Conservation (phyloP, 2,113 vertebrate species). For the Macheiramphus alcinus region DNA sequence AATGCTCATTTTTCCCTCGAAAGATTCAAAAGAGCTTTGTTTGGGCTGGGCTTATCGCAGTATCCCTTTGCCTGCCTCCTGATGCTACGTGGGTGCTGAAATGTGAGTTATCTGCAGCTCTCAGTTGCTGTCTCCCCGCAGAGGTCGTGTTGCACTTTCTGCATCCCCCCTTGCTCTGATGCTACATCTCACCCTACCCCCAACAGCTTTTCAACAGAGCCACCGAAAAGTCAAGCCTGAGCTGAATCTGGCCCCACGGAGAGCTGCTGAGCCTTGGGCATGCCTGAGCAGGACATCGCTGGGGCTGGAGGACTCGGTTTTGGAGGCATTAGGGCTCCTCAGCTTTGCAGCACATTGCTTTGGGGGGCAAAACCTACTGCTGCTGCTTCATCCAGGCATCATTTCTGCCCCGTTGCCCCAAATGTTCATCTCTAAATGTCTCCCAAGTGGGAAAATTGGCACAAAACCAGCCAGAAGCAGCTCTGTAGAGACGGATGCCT, state of each 20-base stretch:
- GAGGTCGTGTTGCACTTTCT: not conserved
- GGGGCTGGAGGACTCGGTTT: not conserved
- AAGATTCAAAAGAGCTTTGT: not conserved
- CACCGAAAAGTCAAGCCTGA: not conserved
- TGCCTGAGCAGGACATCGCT: accelerated
- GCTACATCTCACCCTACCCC: not conserved
- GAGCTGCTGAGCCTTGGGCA: not conserved
- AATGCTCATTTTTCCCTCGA: not conserved
- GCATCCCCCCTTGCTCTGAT: accelerated
- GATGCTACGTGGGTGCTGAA: not conserved
- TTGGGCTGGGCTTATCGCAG: not conserved
- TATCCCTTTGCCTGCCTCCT: not conserved
- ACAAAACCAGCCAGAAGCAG: not conserved
- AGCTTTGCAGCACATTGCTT: not conserved
- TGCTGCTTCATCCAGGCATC: not conserved
- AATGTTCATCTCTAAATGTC: accelerated
- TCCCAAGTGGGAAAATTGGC: not conserved
- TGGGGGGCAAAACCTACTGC: accelerated
- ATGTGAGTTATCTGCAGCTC: not conserved
- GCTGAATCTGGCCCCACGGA: accelerated
- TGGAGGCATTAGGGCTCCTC: not conserved
- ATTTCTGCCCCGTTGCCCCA: not conserved
- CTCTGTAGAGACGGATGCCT: not conserved
- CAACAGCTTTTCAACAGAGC: not conserved
- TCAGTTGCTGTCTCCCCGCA: not conserved